These are phyloP conservation scores for Acyrthosiphon pisum DNA, from an alignment of 1,140 invertebrate species.

Conservation along the genomic window DNA sequence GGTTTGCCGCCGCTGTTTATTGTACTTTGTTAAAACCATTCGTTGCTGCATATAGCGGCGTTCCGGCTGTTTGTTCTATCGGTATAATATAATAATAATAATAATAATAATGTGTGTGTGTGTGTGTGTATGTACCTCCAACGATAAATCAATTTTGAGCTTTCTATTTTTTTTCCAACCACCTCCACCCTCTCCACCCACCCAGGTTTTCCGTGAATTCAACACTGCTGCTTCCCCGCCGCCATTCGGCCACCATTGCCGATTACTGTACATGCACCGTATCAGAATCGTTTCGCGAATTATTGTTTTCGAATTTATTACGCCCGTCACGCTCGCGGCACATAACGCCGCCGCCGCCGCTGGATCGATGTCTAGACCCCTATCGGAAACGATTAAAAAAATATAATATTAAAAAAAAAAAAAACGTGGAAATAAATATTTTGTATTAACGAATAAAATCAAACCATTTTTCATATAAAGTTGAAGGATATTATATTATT, in stretches of 20 bases:
- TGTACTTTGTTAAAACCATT: neutral
- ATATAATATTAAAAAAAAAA: neutral
- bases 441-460: neutral
- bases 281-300: slow-evolving; percentile 37
- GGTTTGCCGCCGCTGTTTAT: neutral
- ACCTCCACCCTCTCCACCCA: neutral
- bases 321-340: slow-evolving; percentile 19
- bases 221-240: neutral
- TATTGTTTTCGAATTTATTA: slow-evolving; percentile 51
- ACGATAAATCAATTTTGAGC: slow-evolving; percentile 44
- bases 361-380: slow-evolving; percentile 18
- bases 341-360: no score
- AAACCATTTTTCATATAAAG: neutral
- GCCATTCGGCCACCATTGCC: no score
- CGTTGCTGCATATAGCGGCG: neutral
- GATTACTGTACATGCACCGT: neutral
- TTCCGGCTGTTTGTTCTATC: slow-evolving; percentile 9
- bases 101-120: neutral
- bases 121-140: neutral
- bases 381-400: slow-evolving; percentile 27
- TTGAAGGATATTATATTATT: neutral
- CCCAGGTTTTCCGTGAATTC: neutral
- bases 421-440: neutral
- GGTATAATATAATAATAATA: neutral
- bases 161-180: neutral